Evolutionary conservation across 2,797 vertebrate genomes (phyloP), one percentile per base, ranked within the genome.

Genomic region (Petrocephalus schoutedeni): DNA sequence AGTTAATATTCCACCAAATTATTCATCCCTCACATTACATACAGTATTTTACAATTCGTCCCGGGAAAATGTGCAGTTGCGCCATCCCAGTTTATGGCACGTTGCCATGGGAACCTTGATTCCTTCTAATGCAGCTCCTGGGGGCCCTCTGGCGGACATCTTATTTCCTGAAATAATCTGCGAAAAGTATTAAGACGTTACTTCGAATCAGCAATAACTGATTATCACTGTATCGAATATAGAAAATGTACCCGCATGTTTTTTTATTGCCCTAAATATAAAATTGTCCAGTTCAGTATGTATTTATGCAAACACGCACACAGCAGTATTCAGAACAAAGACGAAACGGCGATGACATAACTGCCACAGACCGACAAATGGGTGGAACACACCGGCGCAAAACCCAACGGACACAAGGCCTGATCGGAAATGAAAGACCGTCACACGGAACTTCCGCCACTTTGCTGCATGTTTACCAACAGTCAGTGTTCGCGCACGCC

Each of bases 381-480:
- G 74, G 41, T 45, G 74, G 19, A 80, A 45, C 74, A 80, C 74
- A 49, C 2, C 45, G 41, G 6, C 45, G 36, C 49, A 49, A 80
- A 49, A 14, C 1, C 74, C 74, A 80, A 80, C 41, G 74, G 19
- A 80, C 74, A 80, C 41, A 84, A 54, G n/a, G 80, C 49, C 51
- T 84, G 21, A n/a, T 28, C 54, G 80, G 80, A 84, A 84, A 53
- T 80, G 36, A 84, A 51, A 84, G 10, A 51, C 80, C 80, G 45
- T 21, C 21, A 53, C 45, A 54, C 80, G n/a, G 45, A 84, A 84
- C 80, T 57, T 85, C 56, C 84, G 84, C 21, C 91, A 77, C 86
- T 77, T 23, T 86, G 14, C 49, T 56, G 89, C 89, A 89, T 95
- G 94, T 96, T 96, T 96, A 95, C 95, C 95, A 96, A 95, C 94